phyloP scores from a whole-genome alignment of 2,888 invertebrate genomes.

The Apoda limacodes region DNA sequence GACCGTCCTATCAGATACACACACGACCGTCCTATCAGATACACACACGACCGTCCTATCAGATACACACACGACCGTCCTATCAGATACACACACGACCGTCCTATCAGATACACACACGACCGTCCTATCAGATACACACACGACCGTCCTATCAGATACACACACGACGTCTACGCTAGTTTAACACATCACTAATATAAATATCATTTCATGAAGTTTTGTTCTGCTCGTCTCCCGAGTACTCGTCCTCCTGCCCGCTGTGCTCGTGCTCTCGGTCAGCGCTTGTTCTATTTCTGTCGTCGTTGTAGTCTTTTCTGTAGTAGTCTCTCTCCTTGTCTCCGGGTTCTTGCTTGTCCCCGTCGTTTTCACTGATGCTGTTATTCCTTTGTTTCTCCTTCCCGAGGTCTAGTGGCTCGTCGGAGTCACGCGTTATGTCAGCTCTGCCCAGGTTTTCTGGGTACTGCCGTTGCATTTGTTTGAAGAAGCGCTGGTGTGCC shows the following conservation, averaged over 20 bases:
- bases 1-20: too few relatives aligned
- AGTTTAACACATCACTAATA: neutral
- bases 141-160: conserved; percentile 30
- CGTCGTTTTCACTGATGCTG: conserved; percentile 47
- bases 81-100: too few relatives aligned
- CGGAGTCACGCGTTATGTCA: conserved; percentile 65
- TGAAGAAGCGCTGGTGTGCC: conserved; percentile 71
- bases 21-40: conserved; percentile 31
- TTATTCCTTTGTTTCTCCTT: conserved; percentile 57
- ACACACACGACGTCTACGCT: conserved; percentile 18
- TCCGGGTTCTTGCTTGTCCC: conserved; percentile 64
- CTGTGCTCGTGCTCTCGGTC: conserved; percentile 44
- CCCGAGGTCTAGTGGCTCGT: conserved; percentile 67
- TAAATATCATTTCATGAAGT: conserved; percentile 48
- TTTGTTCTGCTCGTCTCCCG: conserved; percentile 57
- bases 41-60: conserved; percentile 21
- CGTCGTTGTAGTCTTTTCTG: conserved; percentile 41
- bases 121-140: conserved; percentile 30
- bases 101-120: conserved; percentile 30
- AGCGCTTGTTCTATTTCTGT: conserved; percentile 32
- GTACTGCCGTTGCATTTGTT: conserved; percentile 74
- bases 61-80: neutral
- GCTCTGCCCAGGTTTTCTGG: conserved; percentile 67
- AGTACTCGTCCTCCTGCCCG: conserved; percentile 56
- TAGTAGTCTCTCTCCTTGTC: conserved; percentile 61